A percentile compares a stretch with the other conserved stretches of the same genome.
Evolutionary conservation across 2,797 vertebrate genomes (phyloP).

Genomic region (Balearica regulorum): DNA sequence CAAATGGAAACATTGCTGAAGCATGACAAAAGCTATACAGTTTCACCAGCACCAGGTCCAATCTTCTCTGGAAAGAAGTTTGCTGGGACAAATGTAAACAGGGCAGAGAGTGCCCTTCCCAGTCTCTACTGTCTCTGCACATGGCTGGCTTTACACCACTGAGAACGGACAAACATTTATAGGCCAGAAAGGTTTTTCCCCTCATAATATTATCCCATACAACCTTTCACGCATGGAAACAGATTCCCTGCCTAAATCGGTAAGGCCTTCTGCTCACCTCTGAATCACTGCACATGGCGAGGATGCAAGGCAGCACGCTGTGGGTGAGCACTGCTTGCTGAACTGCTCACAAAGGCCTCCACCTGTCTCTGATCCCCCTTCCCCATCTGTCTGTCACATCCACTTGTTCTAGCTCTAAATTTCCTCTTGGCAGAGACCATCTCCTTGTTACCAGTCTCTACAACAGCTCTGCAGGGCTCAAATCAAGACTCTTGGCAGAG

Average conservation of each 20-base stretch:
- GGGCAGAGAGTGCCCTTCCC: background rate
- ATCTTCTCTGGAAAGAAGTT: background rate
- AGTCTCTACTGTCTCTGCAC: background rate
- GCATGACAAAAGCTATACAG: background rate
- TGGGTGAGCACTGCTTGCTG: background rate
- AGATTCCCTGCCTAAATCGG: background rate
- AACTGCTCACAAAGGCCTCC: background rate
- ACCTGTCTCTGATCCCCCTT: background rate
- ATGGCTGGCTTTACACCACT: background rate
- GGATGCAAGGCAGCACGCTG: background rate
- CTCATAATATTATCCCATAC: background rate
- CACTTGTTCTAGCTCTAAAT: background rate
- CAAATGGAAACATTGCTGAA: background rate
- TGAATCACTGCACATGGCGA: fast-evolving
- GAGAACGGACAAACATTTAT: background rate
- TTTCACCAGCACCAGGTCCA: background rate
- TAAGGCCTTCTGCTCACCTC: background rate
- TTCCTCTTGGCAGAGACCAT: background rate
- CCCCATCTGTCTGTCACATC: background rate
- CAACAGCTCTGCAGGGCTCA: background rate
- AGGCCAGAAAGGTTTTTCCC: background rate
- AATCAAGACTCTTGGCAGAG: background rate
- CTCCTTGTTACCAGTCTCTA: background rate
- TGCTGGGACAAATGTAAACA: background rate
- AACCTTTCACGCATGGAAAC: background rate